phyloP scores from a whole-genome alignment of 2,888 invertebrate genomes.

The Crepidodera aurea region DNA sequence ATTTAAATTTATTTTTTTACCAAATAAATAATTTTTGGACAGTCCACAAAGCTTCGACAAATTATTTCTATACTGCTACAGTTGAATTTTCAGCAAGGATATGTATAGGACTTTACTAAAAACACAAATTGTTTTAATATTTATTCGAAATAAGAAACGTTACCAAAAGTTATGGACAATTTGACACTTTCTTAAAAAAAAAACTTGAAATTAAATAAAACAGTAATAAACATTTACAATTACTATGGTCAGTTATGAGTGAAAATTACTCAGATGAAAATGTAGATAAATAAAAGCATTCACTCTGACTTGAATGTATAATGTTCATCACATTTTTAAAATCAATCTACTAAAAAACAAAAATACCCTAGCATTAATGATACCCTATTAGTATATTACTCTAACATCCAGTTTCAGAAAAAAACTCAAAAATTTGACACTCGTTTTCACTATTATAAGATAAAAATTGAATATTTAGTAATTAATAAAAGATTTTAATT shows the following conservation, averaged over 20 bases:
- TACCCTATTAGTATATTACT: slow-evolving; percentile 31
- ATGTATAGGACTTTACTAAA: background rate
- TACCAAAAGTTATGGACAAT: slow-evolving; percentile 28
- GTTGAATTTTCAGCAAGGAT: too few species aligned
- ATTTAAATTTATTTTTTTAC: too few species aligned
- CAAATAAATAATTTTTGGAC: too few species aligned
- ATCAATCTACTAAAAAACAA: slow-evolving; percentile 35
- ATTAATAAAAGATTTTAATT: background rate
- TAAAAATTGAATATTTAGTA: background rate
- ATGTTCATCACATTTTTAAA: slow-evolving; percentile 35
- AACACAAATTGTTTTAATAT: slow-evolving; percentile 4
- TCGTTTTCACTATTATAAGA: background rate
- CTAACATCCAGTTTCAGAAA: slow-evolving; percentile 25
- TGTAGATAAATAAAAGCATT: background rate
- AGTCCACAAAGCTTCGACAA: too few species aligned
- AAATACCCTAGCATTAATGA: slow-evolving; percentile 33
- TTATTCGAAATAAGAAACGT: slow-evolving; percentile 22
- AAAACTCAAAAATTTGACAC: slow-evolving; percentile 5
- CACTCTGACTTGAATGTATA: slow-evolving; percentile 17
- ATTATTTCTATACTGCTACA: too few species aligned
- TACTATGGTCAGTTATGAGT: slow-evolving; percentile 14
- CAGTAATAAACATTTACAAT: slow-evolving; percentile 36
- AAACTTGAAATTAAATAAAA: slow-evolving; percentile 25
- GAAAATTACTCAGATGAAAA: slow-evolving; percentile 14
- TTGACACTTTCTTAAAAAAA: slow-evolving; percentile 35